Conservation (phyloP, 2,797 vertebrate genomes). For the Vultur gryphus region DNA sequence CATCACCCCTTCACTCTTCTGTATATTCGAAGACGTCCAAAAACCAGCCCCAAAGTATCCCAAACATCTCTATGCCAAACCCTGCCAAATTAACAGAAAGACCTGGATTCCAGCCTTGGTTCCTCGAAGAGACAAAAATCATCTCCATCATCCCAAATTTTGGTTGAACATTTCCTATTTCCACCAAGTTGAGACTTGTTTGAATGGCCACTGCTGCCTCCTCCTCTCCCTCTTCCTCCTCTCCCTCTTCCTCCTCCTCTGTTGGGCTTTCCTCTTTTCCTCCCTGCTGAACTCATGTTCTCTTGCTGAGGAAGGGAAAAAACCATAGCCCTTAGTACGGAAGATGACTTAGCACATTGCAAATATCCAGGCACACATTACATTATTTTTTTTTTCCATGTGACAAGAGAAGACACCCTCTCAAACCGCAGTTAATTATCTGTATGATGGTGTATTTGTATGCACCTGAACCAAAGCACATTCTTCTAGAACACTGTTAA, state of each 20-base stretch:
- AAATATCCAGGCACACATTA: neutral
- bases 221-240: constrained; percentile 68
- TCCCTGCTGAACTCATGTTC: constrained; percentile 73
- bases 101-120: constrained; percentile 75
- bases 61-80: neutral
- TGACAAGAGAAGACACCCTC: neutral
- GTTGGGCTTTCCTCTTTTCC: constrained; percentile 74
- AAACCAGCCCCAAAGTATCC: neutral
- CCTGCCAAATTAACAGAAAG: neutral
- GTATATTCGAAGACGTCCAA: neutral
- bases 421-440: neutral
- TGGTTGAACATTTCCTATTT: constrained; percentile 79
- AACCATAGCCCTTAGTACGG: neutral
- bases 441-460: neutral
- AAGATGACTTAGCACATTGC: neutral
- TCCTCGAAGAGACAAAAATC: constrained; percentile 86
- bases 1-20: neutral
- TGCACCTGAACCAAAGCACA: neutral
- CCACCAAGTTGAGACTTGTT: constrained; percentile 77
- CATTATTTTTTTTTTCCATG: neutral
- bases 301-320: constrained; percentile 8
- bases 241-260: constrained; percentile 65
- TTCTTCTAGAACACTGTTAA: neutral
- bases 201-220: constrained; percentile 78
- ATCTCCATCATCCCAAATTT: constrained; percentile 86